Evolutionary conservation across 2,888 invertebrate genomes (phyloP).

Genomic region (Brachyptera risi): DNA sequence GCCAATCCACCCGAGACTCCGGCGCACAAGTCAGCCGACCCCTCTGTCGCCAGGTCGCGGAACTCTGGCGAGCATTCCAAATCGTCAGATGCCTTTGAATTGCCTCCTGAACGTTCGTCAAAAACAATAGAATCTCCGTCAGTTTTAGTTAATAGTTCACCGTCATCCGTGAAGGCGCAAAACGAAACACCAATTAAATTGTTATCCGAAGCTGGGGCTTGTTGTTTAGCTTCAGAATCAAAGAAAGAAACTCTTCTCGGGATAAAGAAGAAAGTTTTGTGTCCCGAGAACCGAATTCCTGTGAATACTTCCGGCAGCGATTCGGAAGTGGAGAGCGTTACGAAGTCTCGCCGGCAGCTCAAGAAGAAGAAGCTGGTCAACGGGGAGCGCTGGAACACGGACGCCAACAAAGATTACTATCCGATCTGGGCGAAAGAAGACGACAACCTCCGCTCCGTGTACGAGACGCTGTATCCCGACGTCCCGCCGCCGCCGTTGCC

Average conservation of each 20-base stretch:
- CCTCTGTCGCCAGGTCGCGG: neutral
- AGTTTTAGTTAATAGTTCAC: no score
- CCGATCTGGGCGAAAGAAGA: conserved; percentile 60
- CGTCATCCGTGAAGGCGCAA: no score
- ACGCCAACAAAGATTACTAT: conserved; percentile 60
- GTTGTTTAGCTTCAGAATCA: no score
- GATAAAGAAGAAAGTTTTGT: neutral
- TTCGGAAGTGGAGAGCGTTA: conserved; percentile 34
- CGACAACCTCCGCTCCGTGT: conserved; percentile 35
- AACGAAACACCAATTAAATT: no score
- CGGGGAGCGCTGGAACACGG: conserved; percentile 19
- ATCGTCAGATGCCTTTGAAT: no score
- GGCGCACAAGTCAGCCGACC: conserved; percentile 10
- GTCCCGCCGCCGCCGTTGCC: conserved; percentile 62
- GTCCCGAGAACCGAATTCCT: neutral
- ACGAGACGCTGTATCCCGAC: conserved; percentile 39
- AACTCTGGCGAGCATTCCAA: neutral
- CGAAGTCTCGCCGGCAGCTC: conserved; percentile 34
- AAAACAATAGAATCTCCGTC: no score
- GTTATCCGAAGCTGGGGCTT: no score
- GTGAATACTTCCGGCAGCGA: conserved; percentile 33
- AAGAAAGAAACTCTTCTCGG: no score
- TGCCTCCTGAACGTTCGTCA: no score
- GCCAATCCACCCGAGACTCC: conserved; percentile 49
- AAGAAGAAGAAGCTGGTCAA: conserved; percentile 36